Evolutionary conservation across 2,888 invertebrate species (phyloP).

Genomic region (Pachycephus smyrnensis): DNA sequence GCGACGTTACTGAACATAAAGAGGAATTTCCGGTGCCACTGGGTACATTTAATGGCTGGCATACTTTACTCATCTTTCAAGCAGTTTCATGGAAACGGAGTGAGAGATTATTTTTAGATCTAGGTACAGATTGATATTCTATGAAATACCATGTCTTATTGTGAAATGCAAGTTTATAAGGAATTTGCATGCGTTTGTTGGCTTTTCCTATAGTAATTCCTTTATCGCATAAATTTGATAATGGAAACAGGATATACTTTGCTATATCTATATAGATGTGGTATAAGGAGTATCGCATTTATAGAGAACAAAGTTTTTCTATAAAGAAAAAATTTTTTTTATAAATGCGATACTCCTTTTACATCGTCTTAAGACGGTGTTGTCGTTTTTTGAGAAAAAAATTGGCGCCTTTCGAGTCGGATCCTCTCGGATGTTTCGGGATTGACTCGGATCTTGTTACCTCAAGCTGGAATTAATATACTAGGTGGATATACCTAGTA

Average conservation of each 20-base stretch:
- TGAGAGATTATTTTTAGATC: neutral
- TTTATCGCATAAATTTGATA: neutral
- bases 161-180: neutral
- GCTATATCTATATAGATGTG: too few relatives aligned
- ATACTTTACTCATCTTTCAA: neutral
- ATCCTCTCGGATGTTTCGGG: neutral
- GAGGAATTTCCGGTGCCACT: neutral
- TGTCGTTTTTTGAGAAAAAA: too few relatives aligned
- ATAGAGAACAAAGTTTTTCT: too few relatives aligned
- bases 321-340: too few relatives aligned
- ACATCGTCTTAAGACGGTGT: too few relatives aligned
- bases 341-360: too few relatives aligned
- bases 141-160: neutral
- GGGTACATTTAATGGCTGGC: neutral
- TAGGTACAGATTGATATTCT: neutral
- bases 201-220: neutral
- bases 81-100: neutral
- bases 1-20: neutral
- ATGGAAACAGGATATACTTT: neutral
- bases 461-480: neutral
- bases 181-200: neutral
- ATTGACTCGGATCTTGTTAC: neutral
- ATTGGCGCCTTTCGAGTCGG: too few relatives aligned
- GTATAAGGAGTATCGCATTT: too few relatives aligned
- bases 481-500: too few relatives aligned